These are phyloP conservation scores for Oceanodroma tethys DNA, from an alignment of 2,113 vertebrate species.

Conservation along the genomic window DNA sequence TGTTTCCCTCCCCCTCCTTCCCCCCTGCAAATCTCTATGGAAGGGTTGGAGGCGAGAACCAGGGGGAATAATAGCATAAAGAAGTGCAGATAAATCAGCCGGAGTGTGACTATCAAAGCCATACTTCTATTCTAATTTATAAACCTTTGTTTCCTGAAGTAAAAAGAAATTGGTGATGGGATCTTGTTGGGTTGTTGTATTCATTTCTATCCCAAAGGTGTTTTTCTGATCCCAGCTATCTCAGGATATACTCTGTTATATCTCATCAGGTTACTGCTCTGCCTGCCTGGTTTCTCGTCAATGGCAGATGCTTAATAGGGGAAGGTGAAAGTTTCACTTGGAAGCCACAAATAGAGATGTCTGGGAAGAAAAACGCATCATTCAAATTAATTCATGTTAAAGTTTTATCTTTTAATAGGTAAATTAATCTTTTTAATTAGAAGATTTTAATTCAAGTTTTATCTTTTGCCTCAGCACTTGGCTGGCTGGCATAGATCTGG, in stretches of 20 bases:
- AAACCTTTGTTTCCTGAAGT: background rate
- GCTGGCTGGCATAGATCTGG: background rate
- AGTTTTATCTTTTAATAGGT: background rate
- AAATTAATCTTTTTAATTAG: background rate
- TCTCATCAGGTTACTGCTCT: background rate
- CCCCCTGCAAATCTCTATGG: background rate
- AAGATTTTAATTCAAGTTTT: background rate
- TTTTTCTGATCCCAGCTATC: background rate
- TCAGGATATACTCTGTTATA: background rate
- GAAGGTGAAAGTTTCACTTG: background rate
- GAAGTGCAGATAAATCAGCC: background rate
- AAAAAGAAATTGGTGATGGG: background rate
- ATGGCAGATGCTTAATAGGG: background rate
- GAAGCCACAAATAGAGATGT: background rate
- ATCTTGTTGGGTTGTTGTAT: background rate
- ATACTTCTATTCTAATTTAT: background rate
- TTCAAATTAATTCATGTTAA: background rate
- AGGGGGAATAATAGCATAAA: background rate
- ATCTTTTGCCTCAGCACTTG: background rate
- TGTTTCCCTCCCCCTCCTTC: background rate
- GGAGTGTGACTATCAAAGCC: background rate
- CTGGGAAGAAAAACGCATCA: background rate
- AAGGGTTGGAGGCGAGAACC: background rate
- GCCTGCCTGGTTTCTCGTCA: background rate
- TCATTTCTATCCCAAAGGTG: background rate